These are phyloP conservation scores for Clusia tigrina DNA, from an alignment of 2,888 invertebrate species.

Conservation along the genomic window DNA sequence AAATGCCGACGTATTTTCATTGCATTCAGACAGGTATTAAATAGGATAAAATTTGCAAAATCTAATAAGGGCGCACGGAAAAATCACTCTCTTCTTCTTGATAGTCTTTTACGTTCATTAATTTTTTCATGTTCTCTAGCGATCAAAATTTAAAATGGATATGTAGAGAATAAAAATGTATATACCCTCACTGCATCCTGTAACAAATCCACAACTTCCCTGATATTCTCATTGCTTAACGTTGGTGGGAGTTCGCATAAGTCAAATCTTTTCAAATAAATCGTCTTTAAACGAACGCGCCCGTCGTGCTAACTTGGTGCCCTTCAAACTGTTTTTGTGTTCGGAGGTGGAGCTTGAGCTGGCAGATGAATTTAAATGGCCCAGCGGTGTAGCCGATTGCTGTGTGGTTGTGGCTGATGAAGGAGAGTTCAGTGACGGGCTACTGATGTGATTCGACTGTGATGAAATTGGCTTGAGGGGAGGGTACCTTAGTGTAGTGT, in stretches of 20 bases:
- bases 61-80: too few species aligned
- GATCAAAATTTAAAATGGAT: too few species aligned
- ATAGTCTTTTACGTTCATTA: too few species aligned
- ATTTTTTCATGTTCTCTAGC: too few species aligned
- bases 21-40: too few species aligned
- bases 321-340: constrained; percentile 79
- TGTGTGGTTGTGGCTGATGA: constrained; percentile 45
- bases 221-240: constrained; percentile 71
- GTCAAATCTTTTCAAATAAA: constrained; percentile 86
- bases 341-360: constrained; percentile 58
- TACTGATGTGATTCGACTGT: constrained; percentile 38
- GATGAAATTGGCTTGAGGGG: too few species aligned
- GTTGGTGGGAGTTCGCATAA: constrained; percentile 82
- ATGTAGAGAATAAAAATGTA: too few species aligned
- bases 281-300: constrained; percentile 94
- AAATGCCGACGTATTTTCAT: too few species aligned
- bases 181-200: constrained; percentile 78
- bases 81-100: too few species aligned
- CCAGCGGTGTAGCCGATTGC: constrained; percentile 30
- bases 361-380: constrained; percentile 34
- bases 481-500: too few species aligned
- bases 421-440: constrained; percentile 37
- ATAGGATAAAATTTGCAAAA: too few species aligned
- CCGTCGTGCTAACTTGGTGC: constrained; percentile 85
- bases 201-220: constrained; percentile 74